A percentile compares a stretch with the other conserved stretches of the same genome.
Conservation (phyloP, 2,797 vertebrate species). For the Chrosomus eos region DNA sequence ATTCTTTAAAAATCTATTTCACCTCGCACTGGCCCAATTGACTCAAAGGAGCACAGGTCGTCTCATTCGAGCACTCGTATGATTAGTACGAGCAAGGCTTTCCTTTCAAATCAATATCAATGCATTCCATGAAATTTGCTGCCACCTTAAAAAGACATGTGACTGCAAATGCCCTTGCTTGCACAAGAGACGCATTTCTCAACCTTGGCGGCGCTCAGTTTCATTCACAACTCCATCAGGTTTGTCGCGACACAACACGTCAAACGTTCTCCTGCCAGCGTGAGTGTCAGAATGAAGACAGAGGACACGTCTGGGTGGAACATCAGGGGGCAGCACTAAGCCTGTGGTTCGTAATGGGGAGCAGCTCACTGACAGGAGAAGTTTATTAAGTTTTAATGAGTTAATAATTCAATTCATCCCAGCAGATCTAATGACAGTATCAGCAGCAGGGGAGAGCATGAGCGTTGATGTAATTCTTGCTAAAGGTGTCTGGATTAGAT, state of each 20-base stretch:
- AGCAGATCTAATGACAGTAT: slow-evolving; percentile 52
- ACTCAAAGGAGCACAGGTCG: slow-evolving; percentile 23
- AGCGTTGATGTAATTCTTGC: slow-evolving; percentile 50
- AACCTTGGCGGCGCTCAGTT: slow-evolving; percentile 19
- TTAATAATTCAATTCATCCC: slow-evolving; percentile 65
- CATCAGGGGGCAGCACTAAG: slow-evolving; percentile 41
- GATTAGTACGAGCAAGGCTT: slow-evolving; percentile 52
- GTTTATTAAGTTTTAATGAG: slow-evolving; percentile 66
- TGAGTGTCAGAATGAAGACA: slow-evolving; percentile 53
- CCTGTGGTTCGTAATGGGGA: slow-evolving; percentile 42
- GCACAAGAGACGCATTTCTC: slow-evolving; percentile 39
- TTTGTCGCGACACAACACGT: slow-evolving; percentile 11
- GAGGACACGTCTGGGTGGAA: slow-evolving; percentile 41
- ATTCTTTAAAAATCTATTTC: slow-evolving; percentile 32
- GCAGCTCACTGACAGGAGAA: slow-evolving; percentile 49
- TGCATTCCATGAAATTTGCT: slow-evolving; percentile 32
- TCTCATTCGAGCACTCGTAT: slow-evolving; percentile 36
- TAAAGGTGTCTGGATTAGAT: slow-evolving; percentile 50
- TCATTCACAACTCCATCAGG: slow-evolving; percentile 39
- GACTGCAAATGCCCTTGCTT: slow-evolving; percentile 43
- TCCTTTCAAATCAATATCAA: slow-evolving; percentile 60
- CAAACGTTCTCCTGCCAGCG: slow-evolving; percentile 43
- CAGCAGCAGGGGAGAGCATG: slow-evolving; percentile 50
- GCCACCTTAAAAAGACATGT: slow-evolving; percentile 23
- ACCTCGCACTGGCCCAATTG: slow-evolving; percentile 31